These are phyloP conservation scores for Natrix natrix DNA, from an alignment of 2,797 vertebrate genomes.

Conservation along the genomic window DNA sequence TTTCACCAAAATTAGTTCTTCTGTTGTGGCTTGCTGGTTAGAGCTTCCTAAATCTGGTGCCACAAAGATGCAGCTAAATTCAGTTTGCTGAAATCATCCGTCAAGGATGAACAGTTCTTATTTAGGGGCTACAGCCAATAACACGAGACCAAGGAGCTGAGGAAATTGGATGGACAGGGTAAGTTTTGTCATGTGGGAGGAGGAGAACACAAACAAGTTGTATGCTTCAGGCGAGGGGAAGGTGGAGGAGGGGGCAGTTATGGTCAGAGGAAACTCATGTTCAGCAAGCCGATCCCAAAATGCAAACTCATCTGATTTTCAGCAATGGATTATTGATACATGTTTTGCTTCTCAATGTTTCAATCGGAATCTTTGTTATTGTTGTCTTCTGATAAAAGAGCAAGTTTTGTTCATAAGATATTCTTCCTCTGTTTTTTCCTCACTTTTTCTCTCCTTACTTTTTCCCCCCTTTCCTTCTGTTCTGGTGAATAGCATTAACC, in stretches of 20 bases:
- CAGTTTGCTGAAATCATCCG: neutral
- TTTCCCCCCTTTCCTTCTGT: neutral
- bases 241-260: neutral
- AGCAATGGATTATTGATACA: neutral
- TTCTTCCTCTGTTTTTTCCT: neutral
- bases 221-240: neutral
- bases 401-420: neutral
- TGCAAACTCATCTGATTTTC: neutral
- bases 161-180: neutral
- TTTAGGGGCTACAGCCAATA: conserved; percentile 55
- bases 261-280: neutral
- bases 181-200: neutral
- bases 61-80: neutral
- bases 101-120: conserved; percentile 25
- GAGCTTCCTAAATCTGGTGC: accelerated
- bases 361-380: neutral
- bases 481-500: neutral
- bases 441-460: neutral
- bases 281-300: neutral
- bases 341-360: neutral
- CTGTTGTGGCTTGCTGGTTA: neutral
- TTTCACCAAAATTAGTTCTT: neutral
- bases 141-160: conserved; percentile 34
- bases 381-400: neutral
- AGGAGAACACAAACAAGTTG: conserved; percentile 38